A percentile compares a stretch with the other conserved stretches of the same genome.
These are phyloP conservation scores for Spea hammondii DNA, from an alignment of 2,797 vertebrate genomes.

Conservation along the genomic window DNA sequence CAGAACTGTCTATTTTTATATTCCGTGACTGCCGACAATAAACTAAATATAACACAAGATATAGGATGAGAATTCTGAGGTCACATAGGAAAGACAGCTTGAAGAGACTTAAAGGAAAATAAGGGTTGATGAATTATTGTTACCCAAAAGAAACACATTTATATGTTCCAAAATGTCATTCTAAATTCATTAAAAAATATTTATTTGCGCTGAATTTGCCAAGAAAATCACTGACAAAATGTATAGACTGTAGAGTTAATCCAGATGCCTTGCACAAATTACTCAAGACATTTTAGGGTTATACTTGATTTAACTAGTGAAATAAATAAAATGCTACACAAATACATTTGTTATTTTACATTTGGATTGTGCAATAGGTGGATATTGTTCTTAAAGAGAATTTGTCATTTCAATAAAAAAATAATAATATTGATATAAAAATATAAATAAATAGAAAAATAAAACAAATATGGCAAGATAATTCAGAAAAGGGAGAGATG, in stretches of 20 bases:
- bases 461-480: no score
- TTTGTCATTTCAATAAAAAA: no score
- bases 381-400: no score
- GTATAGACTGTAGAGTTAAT: constrained; percentile 15
- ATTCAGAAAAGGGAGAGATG: no score
- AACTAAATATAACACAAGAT: constrained; percentile 52
- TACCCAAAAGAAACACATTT: constrained; percentile 57
- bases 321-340: background rate
- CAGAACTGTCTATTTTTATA: constrained; percentile 53
- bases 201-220: constrained; percentile 55
- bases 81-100: constrained; percentile 60
- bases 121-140: constrained; percentile 58
- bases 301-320: constrained; percentile 4
- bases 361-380: no score
- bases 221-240: constrained; percentile 51
- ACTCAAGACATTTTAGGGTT: background rate
- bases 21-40: constrained; percentile 55
- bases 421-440: no score
- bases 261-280: constrained; percentile 27
- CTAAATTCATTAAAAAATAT: constrained; percentile 63
- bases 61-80: constrained; percentile 61
- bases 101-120: constrained; percentile 62
- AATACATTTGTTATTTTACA: no score
- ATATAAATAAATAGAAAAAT: no score
- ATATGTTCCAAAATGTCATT: constrained; percentile 61